A percentile compares a stretch with the other conserved stretches of the same genome.
These are phyloP conservation scores for Ophion ventricosus DNA, from an alignment of 2,888 invertebrate genomes.

Conservation along the genomic window DNA sequence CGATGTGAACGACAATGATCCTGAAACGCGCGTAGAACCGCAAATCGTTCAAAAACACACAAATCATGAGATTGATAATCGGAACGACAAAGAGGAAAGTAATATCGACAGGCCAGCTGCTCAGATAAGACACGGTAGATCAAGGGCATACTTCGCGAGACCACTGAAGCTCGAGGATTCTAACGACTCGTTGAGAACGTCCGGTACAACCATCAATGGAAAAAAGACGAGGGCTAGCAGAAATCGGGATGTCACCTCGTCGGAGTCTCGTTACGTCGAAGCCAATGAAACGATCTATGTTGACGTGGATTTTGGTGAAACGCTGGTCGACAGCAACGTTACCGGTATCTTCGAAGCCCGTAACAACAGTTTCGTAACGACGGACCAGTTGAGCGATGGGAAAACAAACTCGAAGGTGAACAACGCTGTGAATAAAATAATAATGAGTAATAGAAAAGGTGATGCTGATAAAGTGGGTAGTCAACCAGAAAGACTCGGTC, in stretches of 20 bases:
- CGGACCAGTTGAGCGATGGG: not conserved
- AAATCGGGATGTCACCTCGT: not conserved
- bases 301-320: conserved; percentile 58
- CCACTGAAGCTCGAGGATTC: conserved; percentile 61
- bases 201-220: not conserved
- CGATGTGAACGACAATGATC: not conserved
- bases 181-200: conserved; percentile 7
- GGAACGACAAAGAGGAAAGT: conserved; percentile 53
- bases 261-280: conserved; percentile 18
- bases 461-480: conserved; percentile 1
- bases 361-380: not conserved
- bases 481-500: not conserved
- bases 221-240: not conserved
- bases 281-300: conserved; percentile 62
- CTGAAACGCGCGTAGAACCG: not conserved
- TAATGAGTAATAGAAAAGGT: not conserved
- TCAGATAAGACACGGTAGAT: conserved; percentile 84
- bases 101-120: conserved; percentile 72
- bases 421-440: not conserved
- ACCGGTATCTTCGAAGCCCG: not conserved
- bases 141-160: conserved; percentile 79
- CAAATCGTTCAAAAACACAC: conserved; percentile 8
- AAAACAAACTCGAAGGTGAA: not conserved
- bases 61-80: conserved; percentile 40
- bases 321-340: conserved; percentile 10